Evolutionary conservation across 1,140 invertebrate genomes (phyloP), one percentile per base, ranked within the genome.

Genomic region (Drosophila lacteicornis): DNA sequence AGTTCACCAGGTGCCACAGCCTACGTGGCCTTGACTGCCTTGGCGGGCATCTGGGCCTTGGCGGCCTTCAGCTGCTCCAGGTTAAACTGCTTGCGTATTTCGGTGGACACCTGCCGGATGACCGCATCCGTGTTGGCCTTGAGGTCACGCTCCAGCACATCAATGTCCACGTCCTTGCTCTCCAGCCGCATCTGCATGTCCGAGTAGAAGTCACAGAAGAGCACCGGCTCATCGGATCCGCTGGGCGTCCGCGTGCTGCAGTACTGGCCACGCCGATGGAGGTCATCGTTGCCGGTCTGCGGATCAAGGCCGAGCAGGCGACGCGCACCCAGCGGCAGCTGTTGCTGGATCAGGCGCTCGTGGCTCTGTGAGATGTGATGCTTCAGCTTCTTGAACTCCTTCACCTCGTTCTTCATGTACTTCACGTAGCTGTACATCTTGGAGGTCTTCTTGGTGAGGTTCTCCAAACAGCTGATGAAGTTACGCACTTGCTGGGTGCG

Each of bases 121-220:
- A 92, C 82, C 25, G 84, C 83, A 40, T 92, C 91, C 33, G 91
- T 92, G 12, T 87, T 92, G 15, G 87, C 84, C 67, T 92, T 91
- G 17, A 91, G 75, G 56, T 92, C 91, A 2, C 82, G 69, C 27
- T 92, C 91, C 7, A 92, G 68, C 6, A 86, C 73, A 71, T 92
- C 91, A 11, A 91, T 91, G 38, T 92, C 92, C 6, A 92, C 82
- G 25, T 92, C 88, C 49, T 92, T 90, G 63, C 88, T 92, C 56
- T 92, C 91, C 43, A 92, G 74, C 13, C 85, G 80, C 92, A 92
- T 92, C 65, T 93, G 92, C 63, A 93, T 79, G 50, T 93, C 92
- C 7, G 92, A 92, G 8, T 92, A 92, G 47, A 93, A 93, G 79
- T 93, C 92, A 58, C 92, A 93, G 62, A 92, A 92, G 12, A 93